phyloP scores from a whole-genome alignment of 2,113 vertebrate species.

The Genyomyrus donnyi region DNA sequence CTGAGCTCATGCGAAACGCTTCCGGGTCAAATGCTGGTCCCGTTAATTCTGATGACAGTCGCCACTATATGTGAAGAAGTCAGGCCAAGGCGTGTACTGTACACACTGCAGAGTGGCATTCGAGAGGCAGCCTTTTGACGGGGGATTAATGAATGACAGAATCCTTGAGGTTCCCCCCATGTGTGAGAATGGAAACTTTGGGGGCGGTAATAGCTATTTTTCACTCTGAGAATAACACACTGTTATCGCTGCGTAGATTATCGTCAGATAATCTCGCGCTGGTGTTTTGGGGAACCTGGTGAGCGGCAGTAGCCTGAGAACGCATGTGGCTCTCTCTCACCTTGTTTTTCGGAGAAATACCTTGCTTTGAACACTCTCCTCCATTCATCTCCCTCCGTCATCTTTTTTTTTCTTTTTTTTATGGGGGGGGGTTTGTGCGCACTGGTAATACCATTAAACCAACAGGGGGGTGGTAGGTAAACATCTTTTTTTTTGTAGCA shows the following conservation, averaged over 20 bases:
- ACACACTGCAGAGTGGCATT: background rate
- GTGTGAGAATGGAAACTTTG: conserved; percentile 38
- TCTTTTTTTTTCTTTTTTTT: background rate
- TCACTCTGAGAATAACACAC: background rate
- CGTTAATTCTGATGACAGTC: background rate
- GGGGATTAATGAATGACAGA: conserved; percentile 46
- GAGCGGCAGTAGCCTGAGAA: background rate
- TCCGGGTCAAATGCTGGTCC: background rate
- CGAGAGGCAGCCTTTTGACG: conserved; percentile 20
- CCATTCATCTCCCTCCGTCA: background rate
- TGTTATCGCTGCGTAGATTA: background rate
- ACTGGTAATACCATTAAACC: background rate
- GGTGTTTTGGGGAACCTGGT: background rate
- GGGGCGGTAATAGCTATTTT: conserved; percentile 13
- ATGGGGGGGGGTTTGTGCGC: background rate
- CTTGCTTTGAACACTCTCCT: background rate
- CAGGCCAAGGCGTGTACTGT: background rate
- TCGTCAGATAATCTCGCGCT: background rate
- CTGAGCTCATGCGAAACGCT: background rate
- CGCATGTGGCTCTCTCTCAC: background rate
- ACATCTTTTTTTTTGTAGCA: background rate
- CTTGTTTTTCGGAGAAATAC: background rate
- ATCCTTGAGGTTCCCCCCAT: conserved; percentile 29
- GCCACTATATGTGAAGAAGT: background rate
- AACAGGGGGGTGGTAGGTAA: background rate